Base-by-base conservation (phyloP, 2,888 invertebrate genomes). In the Apomyelois bistriatella region DNA sequence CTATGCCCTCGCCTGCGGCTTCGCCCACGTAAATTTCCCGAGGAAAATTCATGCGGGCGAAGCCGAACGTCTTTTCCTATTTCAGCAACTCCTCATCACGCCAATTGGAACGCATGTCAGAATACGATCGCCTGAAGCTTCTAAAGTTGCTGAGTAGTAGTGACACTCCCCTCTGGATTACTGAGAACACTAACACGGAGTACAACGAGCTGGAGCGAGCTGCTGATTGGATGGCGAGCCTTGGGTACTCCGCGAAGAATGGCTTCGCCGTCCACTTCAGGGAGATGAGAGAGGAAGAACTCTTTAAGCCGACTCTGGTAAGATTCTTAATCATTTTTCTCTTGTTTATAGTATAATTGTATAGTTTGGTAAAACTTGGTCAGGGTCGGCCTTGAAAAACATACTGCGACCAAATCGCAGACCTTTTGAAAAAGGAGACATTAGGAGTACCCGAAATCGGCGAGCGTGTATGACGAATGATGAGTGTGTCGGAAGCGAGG, bases 231-330 rank as follows among this genome's bases (percentile, higher is more conserved):
- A 91, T 95, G 15, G 92, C 93, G 61, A 93, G 94, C 58, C 82
- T 97, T 15, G 96, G 96, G 0, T 92, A 93, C 55, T 92, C 95
- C 0, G 96, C 96, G 0, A 91, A 90, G 70, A 89, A 92, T 15
- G 96, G 96, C 0, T 93, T 94, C 65, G 90, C 94, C 36, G 94
- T 95, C 0, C 88, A 96, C 56, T 94, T 95, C 74, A 92, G 94
- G 58, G 94, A 95, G 61, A 90, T 94, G 1, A 79, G 91, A 17
- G 81, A 92, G 4, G 80, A 91, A 1, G 93, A 94, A 58, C 79
- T 95, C 49, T 91, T 92, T 63, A 82, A 90, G 30, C 93, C 94
- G 4, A 93, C 93, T 22, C 92, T 94, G 66, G 95, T 94, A 75
- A 91, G 52, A 47, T 17, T 13, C n/a, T 50, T 40, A n/a, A n/a